A percentile compares a stretch with the other conserved stretches of the same genome.
phyloP scores from a whole-genome alignment of 1,140 invertebrate genomes.

The Gryllus bimaculatus region DNA sequence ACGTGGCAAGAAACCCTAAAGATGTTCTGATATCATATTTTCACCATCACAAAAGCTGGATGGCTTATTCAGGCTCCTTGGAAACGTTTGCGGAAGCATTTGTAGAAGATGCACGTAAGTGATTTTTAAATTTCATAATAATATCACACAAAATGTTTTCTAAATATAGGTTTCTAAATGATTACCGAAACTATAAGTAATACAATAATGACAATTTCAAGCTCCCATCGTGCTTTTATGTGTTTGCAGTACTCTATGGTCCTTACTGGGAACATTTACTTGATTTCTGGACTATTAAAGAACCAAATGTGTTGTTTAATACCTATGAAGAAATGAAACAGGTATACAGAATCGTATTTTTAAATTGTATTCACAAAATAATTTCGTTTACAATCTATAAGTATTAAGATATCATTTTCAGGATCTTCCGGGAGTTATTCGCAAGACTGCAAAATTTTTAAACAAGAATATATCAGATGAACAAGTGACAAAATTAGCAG shows the following conservation, averaged over 20 bases:
- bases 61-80: conserved; percentile 34
- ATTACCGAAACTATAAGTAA: too few relatives aligned
- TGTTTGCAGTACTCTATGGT: conserved; percentile 24
- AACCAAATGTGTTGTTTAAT: conserved; percentile 39
- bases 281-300: conserved; percentile 34
- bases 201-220: too few relatives aligned
- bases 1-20: conserved; percentile 52
- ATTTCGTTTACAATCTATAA: too few relatives aligned
- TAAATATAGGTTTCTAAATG: too few relatives aligned
- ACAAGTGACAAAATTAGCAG: conserved; percentile 7
- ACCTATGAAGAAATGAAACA: conserved; percentile 42
- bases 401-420: neutral
- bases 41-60: conserved; percentile 40
- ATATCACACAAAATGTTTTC: too few relatives aligned
- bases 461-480: conserved; percentile 15
- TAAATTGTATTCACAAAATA: too few relatives aligned
- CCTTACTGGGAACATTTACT: conserved; percentile 31
- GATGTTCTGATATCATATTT: conserved; percentile 51
- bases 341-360: neutral
- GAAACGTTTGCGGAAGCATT: conserved; percentile 39
- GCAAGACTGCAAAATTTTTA: conserved; percentile 21
- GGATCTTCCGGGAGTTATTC: conserved; percentile 22
- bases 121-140: neutral
- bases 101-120: conserved; percentile 33
- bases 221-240: neutral